Evolutionary conservation across 2,797 vertebrate genomes (phyloP), one percentile per base, ranked within the genome.

Genomic region (Sitta carolinensis): DNA sequence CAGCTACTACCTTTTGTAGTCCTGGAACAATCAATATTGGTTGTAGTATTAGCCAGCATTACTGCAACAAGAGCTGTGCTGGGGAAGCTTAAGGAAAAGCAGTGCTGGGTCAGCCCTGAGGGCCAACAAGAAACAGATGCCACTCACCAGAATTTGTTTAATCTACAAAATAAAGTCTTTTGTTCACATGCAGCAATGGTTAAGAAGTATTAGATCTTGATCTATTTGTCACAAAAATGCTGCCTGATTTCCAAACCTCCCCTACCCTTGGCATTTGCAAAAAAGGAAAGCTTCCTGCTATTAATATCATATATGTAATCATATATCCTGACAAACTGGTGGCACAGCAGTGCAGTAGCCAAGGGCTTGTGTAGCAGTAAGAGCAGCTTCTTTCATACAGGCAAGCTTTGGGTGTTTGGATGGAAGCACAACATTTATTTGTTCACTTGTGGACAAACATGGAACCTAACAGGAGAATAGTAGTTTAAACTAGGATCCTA

Each of bases 11-110:
- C 63, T 62, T 54, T 30, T 61, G 15, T 63, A 58, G 57, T 40
- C 43, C 57, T 73, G 74, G 57, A 79, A 43, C 47, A 55, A 67
- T 89, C 81, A 38, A 9, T 83, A 77, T 13, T 48, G 62, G 32
- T 34, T 1, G 1, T 22, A 34, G 48, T 3, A n/a, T 23, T 73
- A 68, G 16, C 48, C 5, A 4, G 14, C 1, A 2, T 45, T 64
- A 23, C 51, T 72, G 66, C 40, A n/a, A 42, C 54, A 75, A 75
- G 80, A 67, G 25, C 51, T 54, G 6, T 29, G 47, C 50, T 87
- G 73, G 4, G 13, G 58, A 55, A 80, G 42, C 36, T 74, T 38
- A 40, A 69, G 47, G 47, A 77, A 70, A 87, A 17, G 36, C 22
- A 75, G 14, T 5, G 23, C 43, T 36, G 43, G 36, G 58, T 66